These are phyloP conservation scores for Gracilinanus agilis DNA, from an alignment of 2,113 vertebrate genomes.

Conservation along the genomic window DNA sequence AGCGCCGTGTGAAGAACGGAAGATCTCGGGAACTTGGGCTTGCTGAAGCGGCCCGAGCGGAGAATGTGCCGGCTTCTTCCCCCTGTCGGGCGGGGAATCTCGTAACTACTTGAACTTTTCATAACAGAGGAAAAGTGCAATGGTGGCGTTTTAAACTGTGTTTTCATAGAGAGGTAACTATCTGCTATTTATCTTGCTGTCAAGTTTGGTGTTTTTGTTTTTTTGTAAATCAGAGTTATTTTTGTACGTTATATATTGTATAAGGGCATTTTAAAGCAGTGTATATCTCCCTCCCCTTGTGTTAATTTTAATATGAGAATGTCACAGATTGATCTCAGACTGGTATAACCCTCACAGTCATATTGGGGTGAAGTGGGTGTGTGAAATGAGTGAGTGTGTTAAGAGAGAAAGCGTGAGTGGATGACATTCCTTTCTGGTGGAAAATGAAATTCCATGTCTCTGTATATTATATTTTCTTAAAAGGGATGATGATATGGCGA, in stretches of 20 bases:
- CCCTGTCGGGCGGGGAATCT: constrained; percentile 83
- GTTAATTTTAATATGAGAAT: constrained; percentile 86
- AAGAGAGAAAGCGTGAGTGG: constrained; percentile 70
- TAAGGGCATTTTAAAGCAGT: constrained; percentile 95
- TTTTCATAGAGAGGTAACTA: constrained; percentile 88
- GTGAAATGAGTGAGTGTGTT: constrained; percentile 35
- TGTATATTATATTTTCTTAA: constrained; percentile 89
- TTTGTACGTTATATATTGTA: constrained; percentile 95
- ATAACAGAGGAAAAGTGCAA: constrained; percentile 96
- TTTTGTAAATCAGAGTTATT: constrained; percentile 92
- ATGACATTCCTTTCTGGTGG: constrained; percentile 80
- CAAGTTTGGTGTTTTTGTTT: constrained; percentile 82
- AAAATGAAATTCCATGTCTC: constrained; percentile 82
- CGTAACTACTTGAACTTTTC: constrained; percentile 95
- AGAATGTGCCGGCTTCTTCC: constrained; percentile 83
- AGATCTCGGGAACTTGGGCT: neutral
- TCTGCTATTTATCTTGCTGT: constrained; percentile 92
- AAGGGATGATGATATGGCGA: constrained; percentile 83
- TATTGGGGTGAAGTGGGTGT: constrained; percentile 52
- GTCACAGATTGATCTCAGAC: constrained; percentile 76
- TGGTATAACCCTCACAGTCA: constrained; percentile 46
- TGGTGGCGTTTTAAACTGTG: constrained; percentile 87
- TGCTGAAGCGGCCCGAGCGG: neutral
- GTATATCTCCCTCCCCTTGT: constrained; percentile 81
- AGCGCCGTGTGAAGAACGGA: neutral